A percentile compares a stretch with the other conserved stretches of the same genome.
Evolutionary conservation across 1,140 invertebrate species (phyloP).

Genomic region (Pteromalus puparum): DNA sequence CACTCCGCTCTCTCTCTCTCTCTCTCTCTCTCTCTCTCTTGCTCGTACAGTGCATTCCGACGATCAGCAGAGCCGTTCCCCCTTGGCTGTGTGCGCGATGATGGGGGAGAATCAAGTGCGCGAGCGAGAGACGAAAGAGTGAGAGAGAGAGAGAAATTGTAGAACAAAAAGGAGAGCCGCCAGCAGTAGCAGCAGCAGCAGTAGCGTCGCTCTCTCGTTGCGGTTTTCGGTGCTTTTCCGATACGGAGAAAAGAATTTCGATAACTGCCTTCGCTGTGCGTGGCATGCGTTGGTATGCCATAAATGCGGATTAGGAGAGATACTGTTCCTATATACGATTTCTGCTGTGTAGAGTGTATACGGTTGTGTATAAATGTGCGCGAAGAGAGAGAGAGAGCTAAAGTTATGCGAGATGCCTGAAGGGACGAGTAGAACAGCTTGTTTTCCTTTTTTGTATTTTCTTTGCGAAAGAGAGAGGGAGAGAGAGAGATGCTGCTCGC

Average conservation of each 20-base stretch:
- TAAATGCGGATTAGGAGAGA: background rate
- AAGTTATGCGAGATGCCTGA: conserved; percentile 9
- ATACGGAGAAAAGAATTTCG: background rate
- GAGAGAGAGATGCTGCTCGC: background rate
- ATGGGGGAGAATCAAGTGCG: conserved; percentile 33
- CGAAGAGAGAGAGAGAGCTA: background rate
- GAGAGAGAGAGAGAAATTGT: conserved; percentile 6
- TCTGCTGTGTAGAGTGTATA: background rate
- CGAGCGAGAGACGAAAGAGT: background rate
- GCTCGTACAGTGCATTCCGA: conserved; percentile 26
- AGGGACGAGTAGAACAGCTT: background rate
- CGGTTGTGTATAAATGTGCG: background rate
- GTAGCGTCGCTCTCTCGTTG: background rate
- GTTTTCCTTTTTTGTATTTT: background rate
- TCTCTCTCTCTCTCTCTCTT: background rate
- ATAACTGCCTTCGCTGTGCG: background rate
- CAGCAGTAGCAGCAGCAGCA: no score
- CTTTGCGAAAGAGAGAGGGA: background rate
- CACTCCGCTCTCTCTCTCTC: background rate
- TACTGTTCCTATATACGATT: background rate
- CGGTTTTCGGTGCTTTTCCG: conserved; percentile 13
- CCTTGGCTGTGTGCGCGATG: background rate
- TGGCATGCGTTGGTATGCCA: background rate
- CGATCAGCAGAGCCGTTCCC: conserved; percentile 14
- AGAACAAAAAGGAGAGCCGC: background rate